These are phyloP conservation scores for Anagrus nilaparvatae DNA, from an alignment of 1,140 invertebrate genomes.

Conservation along the genomic window DNA sequence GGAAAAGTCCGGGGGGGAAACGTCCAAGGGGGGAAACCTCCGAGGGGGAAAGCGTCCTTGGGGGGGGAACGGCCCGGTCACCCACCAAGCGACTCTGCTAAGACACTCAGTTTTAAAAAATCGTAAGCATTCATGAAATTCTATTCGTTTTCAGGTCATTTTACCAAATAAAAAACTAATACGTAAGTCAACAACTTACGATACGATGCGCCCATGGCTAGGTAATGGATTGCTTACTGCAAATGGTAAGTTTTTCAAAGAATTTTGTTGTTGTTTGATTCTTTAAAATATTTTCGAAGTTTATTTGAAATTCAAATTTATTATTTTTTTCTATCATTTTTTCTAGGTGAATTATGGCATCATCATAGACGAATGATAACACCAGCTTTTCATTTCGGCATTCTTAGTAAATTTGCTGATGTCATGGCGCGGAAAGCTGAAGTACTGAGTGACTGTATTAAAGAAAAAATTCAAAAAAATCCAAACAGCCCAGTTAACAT, in stretches of 20 bases:
- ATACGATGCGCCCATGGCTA: constrained; percentile 54
- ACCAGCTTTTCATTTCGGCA: constrained; percentile 82
- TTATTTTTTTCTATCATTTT: neutral
- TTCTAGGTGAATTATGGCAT: constrained; percentile 61
- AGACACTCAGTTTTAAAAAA: constrained; percentile 2
- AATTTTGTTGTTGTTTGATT: no score
- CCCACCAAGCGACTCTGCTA: no score
- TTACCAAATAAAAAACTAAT: constrained; percentile 42
- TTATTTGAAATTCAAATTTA: constrained; percentile 3
- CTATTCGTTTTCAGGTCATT: constrained; percentile 24
- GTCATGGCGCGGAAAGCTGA: constrained; percentile 65
- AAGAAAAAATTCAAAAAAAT: constrained; percentile 29
- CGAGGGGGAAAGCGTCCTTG: no score
- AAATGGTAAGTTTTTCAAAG: constrained; percentile 34
- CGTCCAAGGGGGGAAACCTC: no score
- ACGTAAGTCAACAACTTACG: constrained; percentile 55
- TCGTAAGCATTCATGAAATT: no score
- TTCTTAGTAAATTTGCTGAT: constrained; percentile 65
- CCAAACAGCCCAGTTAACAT: constrained; percentile 46
- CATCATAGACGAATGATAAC: constrained; percentile 70
- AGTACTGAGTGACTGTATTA: constrained; percentile 45
- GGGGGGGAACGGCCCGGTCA: no score
- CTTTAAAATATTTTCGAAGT: no score
- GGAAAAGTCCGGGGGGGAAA: no score
- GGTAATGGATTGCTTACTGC: constrained; percentile 56